These are phyloP conservation scores for Archivesica marissinica DNA, from an alignment of 1,140 invertebrate genomes.

Conservation along the genomic window DNA sequence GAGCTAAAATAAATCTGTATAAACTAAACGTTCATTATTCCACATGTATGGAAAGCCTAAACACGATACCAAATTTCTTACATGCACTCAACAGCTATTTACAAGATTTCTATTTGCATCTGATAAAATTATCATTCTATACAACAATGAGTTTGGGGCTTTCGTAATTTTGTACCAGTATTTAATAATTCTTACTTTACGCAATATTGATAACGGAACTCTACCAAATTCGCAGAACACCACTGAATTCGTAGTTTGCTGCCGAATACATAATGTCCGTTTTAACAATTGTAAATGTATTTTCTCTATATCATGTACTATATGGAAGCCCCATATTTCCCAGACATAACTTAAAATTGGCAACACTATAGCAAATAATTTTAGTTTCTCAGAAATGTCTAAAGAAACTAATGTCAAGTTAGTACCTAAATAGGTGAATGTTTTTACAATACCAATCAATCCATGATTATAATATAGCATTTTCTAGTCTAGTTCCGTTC, in stretches of 20 bases:
- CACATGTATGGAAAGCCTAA: too few species aligned
- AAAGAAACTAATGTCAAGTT: not conserved
- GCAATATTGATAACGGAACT: not conserved
- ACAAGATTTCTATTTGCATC: not conserved
- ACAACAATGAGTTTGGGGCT: not conserved
- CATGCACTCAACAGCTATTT: too few species aligned
- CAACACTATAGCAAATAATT: not conserved
- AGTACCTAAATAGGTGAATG: not conserved
- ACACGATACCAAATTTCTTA: too few species aligned
- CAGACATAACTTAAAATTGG: not conserved
- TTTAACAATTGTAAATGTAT: not conserved
- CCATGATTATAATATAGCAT: not conserved
- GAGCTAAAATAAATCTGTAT: too few species aligned
- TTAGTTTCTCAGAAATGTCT: not conserved
- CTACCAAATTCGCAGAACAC: not conserved
- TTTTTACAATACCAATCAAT: not conserved
- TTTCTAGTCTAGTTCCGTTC: slow-evolving; percentile 16
- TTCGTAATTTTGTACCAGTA: too few species aligned
- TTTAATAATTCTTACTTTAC: not conserved
- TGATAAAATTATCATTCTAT: not conserved
- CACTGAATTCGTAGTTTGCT: not conserved
- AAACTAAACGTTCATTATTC: too few species aligned
- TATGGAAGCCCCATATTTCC: not conserved
- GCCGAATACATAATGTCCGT: not conserved
- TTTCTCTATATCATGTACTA: not conserved